Conservation (phyloP, 2,888 invertebrate species). For the Ectropis crepuscularia region DNA sequence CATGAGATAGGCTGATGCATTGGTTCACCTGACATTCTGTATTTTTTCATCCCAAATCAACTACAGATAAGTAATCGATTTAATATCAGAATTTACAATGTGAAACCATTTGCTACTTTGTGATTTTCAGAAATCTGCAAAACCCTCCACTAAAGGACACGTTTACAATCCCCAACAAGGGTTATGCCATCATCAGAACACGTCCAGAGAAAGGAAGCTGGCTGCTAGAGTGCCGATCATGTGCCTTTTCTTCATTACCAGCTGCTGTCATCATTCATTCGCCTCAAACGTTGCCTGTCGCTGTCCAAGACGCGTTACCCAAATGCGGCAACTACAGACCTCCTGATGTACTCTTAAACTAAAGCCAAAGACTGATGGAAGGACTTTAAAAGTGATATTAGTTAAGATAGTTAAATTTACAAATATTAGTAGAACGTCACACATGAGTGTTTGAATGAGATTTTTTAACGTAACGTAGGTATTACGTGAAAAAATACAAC, state of each 20-base stretch:
- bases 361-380: slow-evolving; percentile 39
- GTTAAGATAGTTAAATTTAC: slow-evolving; percentile 13
- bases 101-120: too few relatives aligned
- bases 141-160: slow-evolving; percentile 86
- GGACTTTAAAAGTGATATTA: slow-evolving; percentile 42
- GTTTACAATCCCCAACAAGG: slow-evolving; percentile 86
- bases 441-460: too few relatives aligned
- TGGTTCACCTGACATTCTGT: too few relatives aligned
- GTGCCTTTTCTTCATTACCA: slow-evolving; percentile 70
- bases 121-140: slow-evolving; percentile 73
- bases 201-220: slow-evolving; percentile 82
- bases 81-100: too few relatives aligned
- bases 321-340: slow-evolving; percentile 81
- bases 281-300: slow-evolving; percentile 69
- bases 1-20: too few relatives aligned
- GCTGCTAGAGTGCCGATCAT: slow-evolving; percentile 77
- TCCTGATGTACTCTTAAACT: slow-evolving; percentile 76
- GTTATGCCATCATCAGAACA: slow-evolving; percentile 83
- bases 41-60: too few relatives aligned
- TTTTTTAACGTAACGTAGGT: too few relatives aligned
- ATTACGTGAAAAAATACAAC: too few relatives aligned
- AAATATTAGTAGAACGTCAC: too few relatives aligned
- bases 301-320: slow-evolving; percentile 74
- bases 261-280: slow-evolving; percentile 78
- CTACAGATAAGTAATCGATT: too few relatives aligned